A percentile compares a stretch with the other conserved stretches of the same genome.
These are phyloP conservation scores for Cryptocephalus moraei DNA, from an alignment of 2,888 invertebrate species.

Conservation along the genomic window DNA sequence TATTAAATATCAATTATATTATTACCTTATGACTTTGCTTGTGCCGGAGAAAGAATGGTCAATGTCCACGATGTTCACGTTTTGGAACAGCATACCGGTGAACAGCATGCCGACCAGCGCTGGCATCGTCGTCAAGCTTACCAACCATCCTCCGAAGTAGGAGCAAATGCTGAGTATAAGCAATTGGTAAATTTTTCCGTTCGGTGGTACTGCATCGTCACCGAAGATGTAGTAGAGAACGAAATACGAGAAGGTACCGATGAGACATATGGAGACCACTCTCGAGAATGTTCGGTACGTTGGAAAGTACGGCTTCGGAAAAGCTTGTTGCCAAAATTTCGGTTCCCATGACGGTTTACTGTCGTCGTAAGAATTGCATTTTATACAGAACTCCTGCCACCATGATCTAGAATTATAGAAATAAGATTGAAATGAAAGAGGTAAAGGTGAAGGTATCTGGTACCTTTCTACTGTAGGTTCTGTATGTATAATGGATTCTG, in stretches of 20 bases:
- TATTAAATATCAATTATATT: background rate
- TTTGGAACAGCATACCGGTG: constrained; percentile 68
- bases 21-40: constrained; percentile 60
- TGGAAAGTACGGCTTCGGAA: constrained; percentile 77
- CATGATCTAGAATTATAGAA: constrained; percentile 51
- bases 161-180: constrained; percentile 65
- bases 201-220: constrained; percentile 68
- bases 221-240: constrained; percentile 67
- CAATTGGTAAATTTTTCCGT: constrained; percentile 71
- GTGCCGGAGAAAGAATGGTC: constrained; percentile 56
- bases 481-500: too few relatives aligned
- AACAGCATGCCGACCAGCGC: constrained; percentile 80
- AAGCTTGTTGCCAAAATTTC: constrained; percentile 67
- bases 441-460: too few relatives aligned
- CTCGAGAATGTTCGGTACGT: constrained; percentile 72
- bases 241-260: constrained; percentile 61
- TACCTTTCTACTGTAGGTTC: too few relatives aligned
- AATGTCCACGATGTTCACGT: constrained; percentile 58
- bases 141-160: constrained; percentile 73
- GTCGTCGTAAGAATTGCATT: constrained; percentile 42
- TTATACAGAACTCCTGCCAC: constrained; percentile 71
- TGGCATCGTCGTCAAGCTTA: constrained; percentile 70
- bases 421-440: too few relatives aligned
- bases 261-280: constrained; percentile 57
- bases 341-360: constrained; percentile 65